Evolutionary conservation across 35 echinoderm and acorn worm genomes (phyloP), one percentile per base, ranked within the genome.

Genomic region (Diadema setosum): DNA sequence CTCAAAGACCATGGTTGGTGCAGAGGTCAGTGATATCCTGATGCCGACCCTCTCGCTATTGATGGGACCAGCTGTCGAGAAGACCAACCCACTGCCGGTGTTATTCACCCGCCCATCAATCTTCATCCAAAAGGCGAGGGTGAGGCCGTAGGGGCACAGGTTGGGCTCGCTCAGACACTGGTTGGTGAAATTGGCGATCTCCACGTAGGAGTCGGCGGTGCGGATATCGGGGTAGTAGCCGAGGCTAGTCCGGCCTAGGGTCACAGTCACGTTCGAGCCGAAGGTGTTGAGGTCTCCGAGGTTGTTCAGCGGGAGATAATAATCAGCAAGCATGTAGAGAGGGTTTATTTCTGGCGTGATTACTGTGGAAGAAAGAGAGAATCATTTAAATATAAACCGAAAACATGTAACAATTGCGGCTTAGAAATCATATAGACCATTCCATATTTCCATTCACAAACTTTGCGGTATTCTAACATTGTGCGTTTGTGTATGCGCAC

Each of bases 61-160:
- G 5, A 31, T 75, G 35, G 43, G 70, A 3, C 84, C 85, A 11
- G 91, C 91, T 0, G 91, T 87, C 48, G 84, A 60, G 35, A 93
- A 46, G 27, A 93, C 39, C 18, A 94, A 26, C 29, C 87, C 92
- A 1, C 83, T 69, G 3, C 8, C 34, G n/a, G 24, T 49, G 18
- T 46, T 17, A n/a, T 30, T 65, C 15, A 67, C 15, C 3, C 37
- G 34, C 2, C 63, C 42, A 39, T 67, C 27, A 9, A 95, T 31
- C 16, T 75, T 91, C 3, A 95, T 44, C 93, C 93, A 95, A 14
- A 95, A 29, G 42, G 83, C 75, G 15, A 95, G 40, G 8, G 88
- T 74, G 3, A 95, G 40, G 1, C 93, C 93, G 7, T 63, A 42
- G 5, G 65, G 48, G 40, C 93, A 95, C 29, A 39, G 20, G 8